A percentile compares a stretch with the other conserved stretches of the same genome.
Conservation (phyloP, 2,888 invertebrate species). For the Bellardia pandia region DNA sequence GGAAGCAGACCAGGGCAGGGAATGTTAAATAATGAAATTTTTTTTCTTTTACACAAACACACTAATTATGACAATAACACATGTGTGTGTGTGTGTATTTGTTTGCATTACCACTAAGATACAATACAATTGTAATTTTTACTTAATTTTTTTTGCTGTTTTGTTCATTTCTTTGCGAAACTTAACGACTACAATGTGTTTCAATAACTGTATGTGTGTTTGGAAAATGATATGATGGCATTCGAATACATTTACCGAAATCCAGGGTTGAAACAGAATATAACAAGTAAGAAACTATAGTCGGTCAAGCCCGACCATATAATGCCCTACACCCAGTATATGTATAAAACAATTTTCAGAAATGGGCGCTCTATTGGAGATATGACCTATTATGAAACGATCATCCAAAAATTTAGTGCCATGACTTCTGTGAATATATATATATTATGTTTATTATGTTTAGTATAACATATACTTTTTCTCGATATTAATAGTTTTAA, state of each 20-base stretch:
- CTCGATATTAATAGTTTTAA: no score
- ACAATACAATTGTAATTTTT: slow-evolving; percentile 68
- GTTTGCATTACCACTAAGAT: slow-evolving; percentile 8
- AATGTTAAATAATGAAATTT: slow-evolving; percentile 57
- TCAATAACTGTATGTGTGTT: slow-evolving; percentile 49
- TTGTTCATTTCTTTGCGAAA: slow-evolving; percentile 49
- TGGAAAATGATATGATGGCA: slow-evolving; percentile 60
- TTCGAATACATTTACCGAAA: slow-evolving; percentile 52
- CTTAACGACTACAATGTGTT: slow-evolving; percentile 71
- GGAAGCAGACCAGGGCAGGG: not conserved
- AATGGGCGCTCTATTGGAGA: no score
- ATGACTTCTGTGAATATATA: no score
- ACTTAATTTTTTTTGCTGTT: slow-evolving; percentile 46
- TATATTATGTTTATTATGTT: no score
- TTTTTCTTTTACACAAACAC: slow-evolving; percentile 24
- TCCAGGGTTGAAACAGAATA: slow-evolving; percentile 1
- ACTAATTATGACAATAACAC: slow-evolving; percentile 69
- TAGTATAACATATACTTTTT: no score
- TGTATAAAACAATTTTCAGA: no score
- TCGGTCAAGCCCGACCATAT: no score
- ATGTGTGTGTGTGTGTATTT: slow-evolving; percentile 61
- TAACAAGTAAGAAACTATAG: not conserved
- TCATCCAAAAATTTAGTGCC: no score
- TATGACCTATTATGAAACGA: no score
- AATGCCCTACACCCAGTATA: no score